Conservation (phyloP, 2,888 invertebrate genomes). For the Melikaiella ostensackeni region DNA sequence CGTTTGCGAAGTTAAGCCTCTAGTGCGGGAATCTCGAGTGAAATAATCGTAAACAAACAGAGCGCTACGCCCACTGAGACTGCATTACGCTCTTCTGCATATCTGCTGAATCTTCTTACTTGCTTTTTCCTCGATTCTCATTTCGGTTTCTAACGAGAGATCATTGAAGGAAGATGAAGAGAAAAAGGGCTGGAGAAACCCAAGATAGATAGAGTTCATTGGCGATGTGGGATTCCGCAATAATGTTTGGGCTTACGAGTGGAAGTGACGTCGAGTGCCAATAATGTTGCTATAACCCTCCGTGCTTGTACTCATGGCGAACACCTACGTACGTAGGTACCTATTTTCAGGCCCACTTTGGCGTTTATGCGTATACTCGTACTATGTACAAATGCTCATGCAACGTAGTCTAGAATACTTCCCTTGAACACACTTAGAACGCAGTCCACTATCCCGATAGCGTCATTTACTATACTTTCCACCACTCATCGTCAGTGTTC, state of each 20-base stretch:
- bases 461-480: constrained; percentile 30
- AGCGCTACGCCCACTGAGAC: constrained; percentile 62
- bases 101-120: constrained; percentile 59
- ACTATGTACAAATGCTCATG: not conserved
- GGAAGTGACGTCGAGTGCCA: constrained; percentile 52
- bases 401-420: constrained; percentile 25
- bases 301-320: constrained; percentile 37
- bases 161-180: constrained; percentile 41
- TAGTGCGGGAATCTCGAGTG: constrained; percentile 41
- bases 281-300: constrained; percentile 56
- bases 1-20: constrained; percentile 22
- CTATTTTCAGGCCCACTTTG: constrained; percentile 18
- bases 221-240: constrained; percentile 54
- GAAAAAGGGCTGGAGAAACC: not conserved
- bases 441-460: constrained; percentile 17
- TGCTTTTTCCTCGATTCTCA: constrained; percentile 48
- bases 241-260: constrained; percentile 64
- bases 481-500: constrained; percentile 16
- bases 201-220: constrained; percentile 12
- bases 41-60: constrained; percentile 67
- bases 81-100: constrained; percentile 55
- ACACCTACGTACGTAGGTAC: constrained; percentile 16
- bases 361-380: not conserved
- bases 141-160: constrained; percentile 59
- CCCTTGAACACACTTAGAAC: not conserved